Evolutionary conservation across 2,797 vertebrate genomes (phyloP).

Genomic region (Alfaro cultratus): DNA sequence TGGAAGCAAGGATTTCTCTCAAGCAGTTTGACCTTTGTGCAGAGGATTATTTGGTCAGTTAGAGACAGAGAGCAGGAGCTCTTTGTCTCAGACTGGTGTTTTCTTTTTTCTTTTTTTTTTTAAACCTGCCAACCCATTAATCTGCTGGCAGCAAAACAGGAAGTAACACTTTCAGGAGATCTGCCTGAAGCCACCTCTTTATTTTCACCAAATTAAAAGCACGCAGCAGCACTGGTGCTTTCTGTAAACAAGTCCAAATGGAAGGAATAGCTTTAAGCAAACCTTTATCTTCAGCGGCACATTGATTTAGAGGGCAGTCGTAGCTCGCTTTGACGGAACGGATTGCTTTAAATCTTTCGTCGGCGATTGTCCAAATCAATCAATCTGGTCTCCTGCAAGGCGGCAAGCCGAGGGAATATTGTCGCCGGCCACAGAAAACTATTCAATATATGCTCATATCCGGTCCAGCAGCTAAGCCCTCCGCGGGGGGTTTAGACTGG

Average conservation of each 20-base stretch:
- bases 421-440: constrained; percentile 21
- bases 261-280: neutral
- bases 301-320: neutral
- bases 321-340: neutral
- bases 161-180: neutral
- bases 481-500: constrained; percentile 31
- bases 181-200: neutral
- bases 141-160: neutral
- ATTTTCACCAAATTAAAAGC: neutral
- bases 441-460: constrained; percentile 50
- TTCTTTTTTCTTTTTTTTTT: constrained; percentile 6
- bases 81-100: neutral
- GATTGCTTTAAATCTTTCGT: neutral
- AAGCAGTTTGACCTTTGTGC: constrained; percentile 26
- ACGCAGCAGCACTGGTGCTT: neutral
- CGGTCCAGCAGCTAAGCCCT: constrained; percentile 35
- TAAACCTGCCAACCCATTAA: constrained; percentile 6
- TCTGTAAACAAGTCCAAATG: neutral
- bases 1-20: constrained; percentile 20
- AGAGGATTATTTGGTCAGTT: constrained; percentile 19
- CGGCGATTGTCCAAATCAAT: constrained; percentile 20
- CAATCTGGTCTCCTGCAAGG: constrained; percentile 5
- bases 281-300: neutral
- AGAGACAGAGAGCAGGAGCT: constrained; percentile 25
- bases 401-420: constrained; percentile 26